Evolutionary conservation across 2,113 vertebrate genomes (phyloP), one percentile per base, ranked within the genome.

Genomic region (Riparia riparia): DNA sequence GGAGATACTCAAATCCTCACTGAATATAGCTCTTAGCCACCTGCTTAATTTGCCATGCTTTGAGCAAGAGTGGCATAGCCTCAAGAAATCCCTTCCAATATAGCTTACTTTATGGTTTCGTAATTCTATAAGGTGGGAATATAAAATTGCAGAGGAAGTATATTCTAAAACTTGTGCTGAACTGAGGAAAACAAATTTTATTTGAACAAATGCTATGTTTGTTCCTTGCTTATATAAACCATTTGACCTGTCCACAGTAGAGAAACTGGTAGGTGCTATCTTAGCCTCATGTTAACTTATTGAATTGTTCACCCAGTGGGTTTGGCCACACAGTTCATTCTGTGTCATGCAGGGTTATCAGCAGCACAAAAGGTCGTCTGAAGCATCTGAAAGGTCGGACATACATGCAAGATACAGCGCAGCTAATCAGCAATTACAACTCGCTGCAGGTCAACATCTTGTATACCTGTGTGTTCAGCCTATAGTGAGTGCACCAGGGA

Each of bases 231-330:
- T 82, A 12, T 31, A 50, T 9, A 77, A 45, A 37, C 1, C 1
- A 20, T 56, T 76, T 72, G 56, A 60, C 18, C 8, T 72, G 8
- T 68, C 34, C 10, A 18, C 12, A 42, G 29, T 19, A 68, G 11
- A 68, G 22, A 68, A 45, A 51, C 31, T 11, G 45, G 22, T 51
- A 79, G 34, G 21, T 34, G 14, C 12, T 45, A 32, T 41, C n/a
- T 64, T 29, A 83, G 19, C 34, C 42, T 53, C 32, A 50, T 9
- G 2, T 51, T 64, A 56, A 53, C 16, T 39, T 54, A 44, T 4
- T 29, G 16, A 63, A 42, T 82, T 0, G 0, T 37, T 53, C 76
- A 19, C 19, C 12, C 10, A 7, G 41, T 1, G 1, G 21, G 17
- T 57, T 8, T 41, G 64, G 37, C 12, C 57, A 53, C 17, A 20